phyloP scores from a whole-genome alignment of 2,797 vertebrate genomes.

The Xenops minutus region DNA sequence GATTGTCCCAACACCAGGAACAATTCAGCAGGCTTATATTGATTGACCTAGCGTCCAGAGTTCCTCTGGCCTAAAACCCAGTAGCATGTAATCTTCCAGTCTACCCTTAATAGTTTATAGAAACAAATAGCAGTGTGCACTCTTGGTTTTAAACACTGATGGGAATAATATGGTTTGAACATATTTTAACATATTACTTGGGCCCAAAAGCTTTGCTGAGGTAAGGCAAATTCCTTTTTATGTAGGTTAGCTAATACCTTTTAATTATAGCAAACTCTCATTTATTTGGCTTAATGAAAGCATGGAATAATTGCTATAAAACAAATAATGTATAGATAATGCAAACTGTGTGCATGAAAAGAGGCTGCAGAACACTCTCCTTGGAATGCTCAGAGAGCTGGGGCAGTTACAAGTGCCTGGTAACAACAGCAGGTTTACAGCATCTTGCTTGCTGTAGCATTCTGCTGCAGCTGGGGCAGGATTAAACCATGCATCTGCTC shows the following conservation, averaged over 20 bases:
- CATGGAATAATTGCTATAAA: background rate
- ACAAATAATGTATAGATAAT: conserved; percentile 12
- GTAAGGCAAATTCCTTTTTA: background rate
- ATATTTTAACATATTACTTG: background rate
- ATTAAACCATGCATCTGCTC: background rate
- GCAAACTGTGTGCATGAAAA: background rate
- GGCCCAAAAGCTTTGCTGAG: background rate
- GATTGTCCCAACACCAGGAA: background rate
- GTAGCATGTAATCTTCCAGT: background rate
- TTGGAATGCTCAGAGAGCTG: background rate
- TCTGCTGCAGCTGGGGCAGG: fast-evolving
- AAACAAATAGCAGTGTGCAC: background rate
- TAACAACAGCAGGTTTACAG: background rate
- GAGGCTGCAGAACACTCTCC: background rate
- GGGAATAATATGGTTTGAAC: background rate
- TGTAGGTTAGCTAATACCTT: background rate
- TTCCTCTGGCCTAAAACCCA: background rate
- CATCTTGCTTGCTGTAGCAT: background rate
- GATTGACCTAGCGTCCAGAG: background rate
- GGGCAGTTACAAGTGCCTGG: background rate
- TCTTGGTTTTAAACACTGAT: background rate
- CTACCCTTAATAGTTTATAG: background rate
- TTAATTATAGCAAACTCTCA: conserved; percentile 3
- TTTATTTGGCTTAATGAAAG: conserved; percentile 11
- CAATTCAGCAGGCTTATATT: background rate